Evolutionary conservation across 2,797 vertebrate genomes (phyloP), one percentile per base, ranked within the genome.

Genomic region (Galaxias olidus): DNA sequence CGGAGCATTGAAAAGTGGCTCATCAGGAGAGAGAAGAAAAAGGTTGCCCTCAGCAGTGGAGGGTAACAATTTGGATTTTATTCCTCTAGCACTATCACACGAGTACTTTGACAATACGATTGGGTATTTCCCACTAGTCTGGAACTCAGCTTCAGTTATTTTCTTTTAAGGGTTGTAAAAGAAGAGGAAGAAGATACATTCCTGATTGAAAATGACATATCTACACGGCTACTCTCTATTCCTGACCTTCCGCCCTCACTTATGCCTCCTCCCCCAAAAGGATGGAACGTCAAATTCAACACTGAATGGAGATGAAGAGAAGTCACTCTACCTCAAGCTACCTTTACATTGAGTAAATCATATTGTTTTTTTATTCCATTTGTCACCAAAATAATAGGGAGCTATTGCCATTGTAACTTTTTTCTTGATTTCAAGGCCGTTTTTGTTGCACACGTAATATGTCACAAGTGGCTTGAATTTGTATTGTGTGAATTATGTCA

Each of bases 161-260:
- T 63, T 55, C 59, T 11, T 70, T 77, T 11, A 84, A 93, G 93
- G 71, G 75, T 84, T 72, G 49, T 69, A 7, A 82, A 86, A 78
- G 67, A 67, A 3, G 81, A 87, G 53, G 86, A 89, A 9, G 87
- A 88, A n/a, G n/a, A n/a, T n/a, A n/a, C n/a, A n/a, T n/a, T n/a
- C n/a, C n/a, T n/a, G n/a, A n/a, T n/a, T n/a, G 82, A 90, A 11
- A 91, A 86, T 76, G 93, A 93, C 57, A 82, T 95, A 51, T 94
- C 94, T 0, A 86, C 87, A 0, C 94, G 94, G 64, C 93, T 97
- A 86, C 94, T 95, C 0, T 92, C 95, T 0, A 71, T 94, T 51
- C 94, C 91, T 73, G 94, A 98, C 61, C 92, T 98, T 17, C 96
- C 97, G 0, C 95, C 91, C 0, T 99, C 97, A 15, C 92, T 98